Percentiles rank a stretch among this genome's conserved stretches.
Conservation (phyloP, 2,888 invertebrate genomes). For the Leuctra nigra region DNA sequence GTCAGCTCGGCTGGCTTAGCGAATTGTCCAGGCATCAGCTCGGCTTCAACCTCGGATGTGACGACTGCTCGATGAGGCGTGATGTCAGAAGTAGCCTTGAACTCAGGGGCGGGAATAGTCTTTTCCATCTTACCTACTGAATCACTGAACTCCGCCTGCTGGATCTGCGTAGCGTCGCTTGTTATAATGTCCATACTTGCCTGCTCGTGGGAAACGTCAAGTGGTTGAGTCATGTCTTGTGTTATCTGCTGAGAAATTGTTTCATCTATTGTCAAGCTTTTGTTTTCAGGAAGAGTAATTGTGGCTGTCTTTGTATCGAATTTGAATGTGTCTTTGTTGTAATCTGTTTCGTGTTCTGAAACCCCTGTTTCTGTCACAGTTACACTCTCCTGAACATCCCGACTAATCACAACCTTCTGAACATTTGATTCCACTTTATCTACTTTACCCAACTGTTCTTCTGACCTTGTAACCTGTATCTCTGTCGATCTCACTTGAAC, state of each 20-base stretch:
- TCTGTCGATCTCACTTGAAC: constrained; percentile 21
- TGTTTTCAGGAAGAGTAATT: constrained; percentile 21
- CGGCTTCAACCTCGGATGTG: background rate
- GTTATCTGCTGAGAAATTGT: constrained; percentile 24
- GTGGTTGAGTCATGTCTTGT: constrained; percentile 15
- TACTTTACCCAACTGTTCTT: constrained; percentile 28
- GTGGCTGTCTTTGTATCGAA: constrained; percentile 17
- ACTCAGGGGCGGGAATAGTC: background rate
- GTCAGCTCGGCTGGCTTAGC: background rate
- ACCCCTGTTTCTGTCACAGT: constrained; percentile 31
- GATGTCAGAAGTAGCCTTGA: constrained; percentile 1
- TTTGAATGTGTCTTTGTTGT: constrained; percentile 33
- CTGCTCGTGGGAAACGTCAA: constrained; percentile 18
- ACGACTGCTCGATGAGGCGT: constrained; percentile 13
- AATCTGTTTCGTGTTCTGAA: constrained; percentile 40
- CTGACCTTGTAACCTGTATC: constrained; percentile 35
- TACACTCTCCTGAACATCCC: constrained; percentile 28
- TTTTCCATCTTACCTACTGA: constrained; percentile 14
- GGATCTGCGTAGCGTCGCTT: constrained; percentile 18
- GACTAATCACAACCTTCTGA: constrained; percentile 22
- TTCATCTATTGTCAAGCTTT: constrained; percentile 26
- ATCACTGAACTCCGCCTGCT: constrained; percentile 22
- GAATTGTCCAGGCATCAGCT: constrained; percentile 5
- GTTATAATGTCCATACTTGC: constrained; percentile 22
- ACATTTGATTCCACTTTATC: constrained; percentile 20